A percentile compares a stretch with the other conserved stretches of the same genome.
phyloP scores from a whole-genome alignment of 2,797 vertebrate genomes.

The Chloroceryle inda region DNA sequence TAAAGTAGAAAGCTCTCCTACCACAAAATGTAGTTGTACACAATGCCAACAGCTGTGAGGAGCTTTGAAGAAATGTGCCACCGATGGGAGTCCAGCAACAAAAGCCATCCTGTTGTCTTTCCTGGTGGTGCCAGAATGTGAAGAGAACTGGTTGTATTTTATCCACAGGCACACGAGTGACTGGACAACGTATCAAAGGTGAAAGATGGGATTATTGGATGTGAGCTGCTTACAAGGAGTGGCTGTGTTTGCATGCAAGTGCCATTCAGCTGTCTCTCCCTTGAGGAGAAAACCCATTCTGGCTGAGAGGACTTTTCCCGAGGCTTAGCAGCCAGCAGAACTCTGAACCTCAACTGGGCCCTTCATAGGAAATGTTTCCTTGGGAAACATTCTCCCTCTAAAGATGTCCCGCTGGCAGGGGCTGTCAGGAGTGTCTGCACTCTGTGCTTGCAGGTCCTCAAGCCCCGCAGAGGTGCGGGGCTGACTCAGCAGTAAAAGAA shows the following conservation, averaged over 20 bases:
- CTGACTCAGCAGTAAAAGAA: neutral
- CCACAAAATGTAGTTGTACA: neutral
- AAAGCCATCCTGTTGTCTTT: neutral
- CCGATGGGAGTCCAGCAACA: neutral
- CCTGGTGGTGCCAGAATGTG: neutral
- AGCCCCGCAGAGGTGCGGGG: neutral
- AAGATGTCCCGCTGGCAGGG: neutral
- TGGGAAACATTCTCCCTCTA: neutral
- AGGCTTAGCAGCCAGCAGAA: neutral
- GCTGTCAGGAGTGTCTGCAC: neutral
- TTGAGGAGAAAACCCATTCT: neutral
- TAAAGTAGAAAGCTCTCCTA: neutral
- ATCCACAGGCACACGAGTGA: neutral
- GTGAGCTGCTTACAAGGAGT: neutral
- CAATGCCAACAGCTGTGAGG: neutral
- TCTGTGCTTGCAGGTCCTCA: neutral
- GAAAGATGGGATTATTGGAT: neutral
- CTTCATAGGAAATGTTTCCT: neutral
- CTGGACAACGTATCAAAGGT: neutral
- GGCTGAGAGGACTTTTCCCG: neutral
- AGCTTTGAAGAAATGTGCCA: neutral
- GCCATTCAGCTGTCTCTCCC: neutral
- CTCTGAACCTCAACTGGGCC: neutral
- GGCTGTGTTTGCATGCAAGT: neutral
- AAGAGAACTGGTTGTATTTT: neutral